phyloP scores from a whole-genome alignment of 2,797 vertebrate species.

The Garrulus glandarius region DNA sequence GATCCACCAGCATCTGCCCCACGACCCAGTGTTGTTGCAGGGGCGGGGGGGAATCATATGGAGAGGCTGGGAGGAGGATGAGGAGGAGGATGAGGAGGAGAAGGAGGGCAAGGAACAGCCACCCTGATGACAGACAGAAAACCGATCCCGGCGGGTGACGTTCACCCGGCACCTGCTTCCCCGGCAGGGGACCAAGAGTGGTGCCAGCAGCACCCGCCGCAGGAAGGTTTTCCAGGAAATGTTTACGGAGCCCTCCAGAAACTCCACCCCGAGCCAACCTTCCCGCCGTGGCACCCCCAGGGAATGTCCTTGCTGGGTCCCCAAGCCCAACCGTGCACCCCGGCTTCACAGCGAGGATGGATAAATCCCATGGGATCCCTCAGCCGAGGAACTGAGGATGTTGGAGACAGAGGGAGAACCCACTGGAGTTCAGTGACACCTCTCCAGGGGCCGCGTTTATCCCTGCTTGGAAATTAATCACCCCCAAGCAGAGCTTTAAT shows the following conservation, averaged over 20 bases:
- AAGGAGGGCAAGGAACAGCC: background rate
- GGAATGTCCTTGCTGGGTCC: background rate
- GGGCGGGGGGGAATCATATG: fast-evolving
- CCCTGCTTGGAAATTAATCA: background rate
- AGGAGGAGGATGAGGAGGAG: background rate
- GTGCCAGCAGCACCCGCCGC: background rate
- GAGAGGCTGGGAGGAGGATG: background rate
- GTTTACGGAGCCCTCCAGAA: background rate
- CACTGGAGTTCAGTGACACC: background rate
- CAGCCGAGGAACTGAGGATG: background rate
- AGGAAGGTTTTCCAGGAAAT: constrained; percentile 13
- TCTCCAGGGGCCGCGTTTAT: background rate
- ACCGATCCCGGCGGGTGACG: background rate
- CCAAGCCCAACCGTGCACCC: background rate
- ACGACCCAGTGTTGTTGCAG: fast-evolving
- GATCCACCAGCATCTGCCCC: background rate
- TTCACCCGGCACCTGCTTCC: background rate
- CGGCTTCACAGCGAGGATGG: background rate
- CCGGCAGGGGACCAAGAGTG: background rate
- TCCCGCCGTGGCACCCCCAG: background rate
- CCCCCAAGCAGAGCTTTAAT: background rate
- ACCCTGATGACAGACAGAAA: background rate
- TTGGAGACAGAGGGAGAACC: background rate
- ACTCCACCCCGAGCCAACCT: background rate
- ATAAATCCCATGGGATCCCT: background rate